Base-by-base conservation (phyloP, 2,113 vertebrate genomes). In the Actenoides lindsayi region DNA sequence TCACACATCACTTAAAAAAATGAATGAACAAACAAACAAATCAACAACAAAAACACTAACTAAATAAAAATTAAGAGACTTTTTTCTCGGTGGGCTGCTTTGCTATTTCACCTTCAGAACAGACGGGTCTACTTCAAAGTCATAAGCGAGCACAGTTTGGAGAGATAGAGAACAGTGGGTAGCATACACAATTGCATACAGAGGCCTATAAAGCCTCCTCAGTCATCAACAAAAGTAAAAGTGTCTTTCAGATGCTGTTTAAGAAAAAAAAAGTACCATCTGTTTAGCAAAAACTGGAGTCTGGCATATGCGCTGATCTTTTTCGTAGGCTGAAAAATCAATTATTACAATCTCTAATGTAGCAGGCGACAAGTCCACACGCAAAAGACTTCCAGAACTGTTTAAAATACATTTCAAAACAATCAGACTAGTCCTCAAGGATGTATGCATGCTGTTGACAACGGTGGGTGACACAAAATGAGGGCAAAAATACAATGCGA, bases 221-320 rank as follows among this genome's bases (percentile, higher is more conserved):
- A 68, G 41, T 57, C 57, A 68, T 12, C 19, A 81, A 80, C 54
- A 42, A 83, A 85, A 65, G 54, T 27, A 35, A 9, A 77, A 91
- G 39, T 16, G 9, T 27, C 65, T 74, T 74, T 59, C 59, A 71
- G 21, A 73, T 23, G 44, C 16, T 59, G 64, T 65, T 92, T 89
- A 64, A 76, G 44, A 73, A 90, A 62, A 60, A 39, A 64, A 39
- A 13, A 67, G 59, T 41, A 39, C 53, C 77, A 89, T 92, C 88
- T 85, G 71, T 41, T 88, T 17, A 31, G 30, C 31, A 85, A 80
- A 87, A 91, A 37, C 35, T 60, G 44, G 41, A 94, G 87, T 46
- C 54, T 62, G 24, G 46, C 69, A 94, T 31, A 87, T 0, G 13
- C 82, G 83, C 69, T 71, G 3, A 44, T 46, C n/a, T 23, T 42